Evolutionary conservation across 30 jellyfish, hydroid and myxozoan genomes (phyloP).

Genomic region (Cassiopea andromeda): DNA sequence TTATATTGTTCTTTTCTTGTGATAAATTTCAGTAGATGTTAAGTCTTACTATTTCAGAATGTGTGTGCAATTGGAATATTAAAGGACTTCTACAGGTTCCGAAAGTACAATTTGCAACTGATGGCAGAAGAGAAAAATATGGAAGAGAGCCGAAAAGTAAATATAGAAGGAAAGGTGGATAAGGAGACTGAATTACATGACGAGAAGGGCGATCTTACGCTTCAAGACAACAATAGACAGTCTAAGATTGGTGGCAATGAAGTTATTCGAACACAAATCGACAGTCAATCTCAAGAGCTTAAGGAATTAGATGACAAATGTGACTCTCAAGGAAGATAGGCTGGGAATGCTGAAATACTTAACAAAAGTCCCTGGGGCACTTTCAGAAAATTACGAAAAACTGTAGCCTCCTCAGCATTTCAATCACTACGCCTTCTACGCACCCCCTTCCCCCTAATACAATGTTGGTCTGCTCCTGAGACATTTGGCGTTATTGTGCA

Average conservation of each 20-base stretch:
- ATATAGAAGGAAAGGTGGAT: neutral
- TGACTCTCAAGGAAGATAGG: neutral
- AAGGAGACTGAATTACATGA: neutral
- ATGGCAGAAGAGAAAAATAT: slow-evolving; percentile 12
- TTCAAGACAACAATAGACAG: neutral
- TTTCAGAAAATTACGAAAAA: no score
- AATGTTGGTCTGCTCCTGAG: no score
- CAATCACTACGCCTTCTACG: no score
- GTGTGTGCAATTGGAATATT: slow-evolving; percentile 68
- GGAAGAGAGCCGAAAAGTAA: slow-evolving; percentile 9
- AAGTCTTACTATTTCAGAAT: slow-evolving; percentile 22
- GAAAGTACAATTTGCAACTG: slow-evolving; percentile 71
- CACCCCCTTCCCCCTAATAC: no score
- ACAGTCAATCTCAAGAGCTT: slow-evolving; percentile 2
- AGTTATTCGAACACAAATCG: neutral
- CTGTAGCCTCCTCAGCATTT: no score
- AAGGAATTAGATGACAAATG: neutral
- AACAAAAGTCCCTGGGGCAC: no score
- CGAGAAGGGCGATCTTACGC: neutral
- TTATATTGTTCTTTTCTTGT: neutral
- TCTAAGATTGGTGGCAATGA: neutral
- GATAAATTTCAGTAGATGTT: neutral
- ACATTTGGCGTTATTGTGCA: no score
- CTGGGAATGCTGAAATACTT: no score
- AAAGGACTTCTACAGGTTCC: slow-evolving; percentile 54